These are phyloP conservation scores for Chelonoidis abingdonii DNA, from an alignment of 2,113 vertebrate species.

Conservation along the genomic window DNA sequence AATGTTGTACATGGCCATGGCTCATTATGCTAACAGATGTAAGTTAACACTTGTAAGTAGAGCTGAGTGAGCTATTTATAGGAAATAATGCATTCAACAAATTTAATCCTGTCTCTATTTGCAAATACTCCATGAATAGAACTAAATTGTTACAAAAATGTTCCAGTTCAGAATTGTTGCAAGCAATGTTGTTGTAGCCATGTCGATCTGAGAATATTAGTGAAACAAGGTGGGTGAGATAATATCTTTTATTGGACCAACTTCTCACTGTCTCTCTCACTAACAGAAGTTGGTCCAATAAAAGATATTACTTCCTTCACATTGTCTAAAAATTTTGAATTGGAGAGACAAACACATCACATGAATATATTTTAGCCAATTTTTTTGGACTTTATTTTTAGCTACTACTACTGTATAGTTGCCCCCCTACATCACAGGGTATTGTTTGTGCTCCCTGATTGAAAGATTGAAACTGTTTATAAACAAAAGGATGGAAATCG, in stretches of 20 bases:
- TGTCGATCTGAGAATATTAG: background rate
- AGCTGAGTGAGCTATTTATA: background rate
- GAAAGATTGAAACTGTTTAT: background rate
- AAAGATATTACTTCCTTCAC: background rate
- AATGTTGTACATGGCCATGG: background rate
- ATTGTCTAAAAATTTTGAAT: background rate
- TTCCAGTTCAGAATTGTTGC: background rate
- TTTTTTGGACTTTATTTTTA: background rate
- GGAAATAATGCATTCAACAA: background rate
- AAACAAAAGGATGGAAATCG: background rate
- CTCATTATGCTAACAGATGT: background rate
- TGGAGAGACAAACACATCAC: background rate
- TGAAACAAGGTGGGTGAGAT: background rate
- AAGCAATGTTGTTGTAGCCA: background rate
- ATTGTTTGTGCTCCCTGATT: background rate
- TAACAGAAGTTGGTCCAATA: background rate
- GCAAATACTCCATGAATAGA: background rate
- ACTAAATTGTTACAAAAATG: background rate
- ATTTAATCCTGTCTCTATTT: background rate
- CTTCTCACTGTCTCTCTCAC: background rate
- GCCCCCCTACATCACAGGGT: background rate
- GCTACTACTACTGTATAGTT: background rate
- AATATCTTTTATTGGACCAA: background rate
- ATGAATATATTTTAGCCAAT: background rate
- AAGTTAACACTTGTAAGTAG: background rate